phyloP scores from a whole-genome alignment of 2,888 invertebrate species.

The Acleris emargana region DNA sequence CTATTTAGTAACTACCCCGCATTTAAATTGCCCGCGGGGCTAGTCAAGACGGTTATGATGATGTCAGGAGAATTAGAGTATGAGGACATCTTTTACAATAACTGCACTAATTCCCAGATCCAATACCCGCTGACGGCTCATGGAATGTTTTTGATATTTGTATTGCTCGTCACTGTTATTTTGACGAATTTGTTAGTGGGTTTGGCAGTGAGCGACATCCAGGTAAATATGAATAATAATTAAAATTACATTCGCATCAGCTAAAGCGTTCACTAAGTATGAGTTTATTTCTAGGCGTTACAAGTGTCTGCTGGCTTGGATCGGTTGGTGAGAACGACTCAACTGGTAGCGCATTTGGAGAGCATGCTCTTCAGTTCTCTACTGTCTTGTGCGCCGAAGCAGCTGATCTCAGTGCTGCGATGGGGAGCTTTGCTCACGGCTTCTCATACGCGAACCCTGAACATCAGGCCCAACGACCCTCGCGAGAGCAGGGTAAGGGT shows the following conservation, averaged over 20 bases:
- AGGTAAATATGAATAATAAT: conserved; percentile 61
- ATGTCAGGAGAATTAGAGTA: conserved; percentile 95
- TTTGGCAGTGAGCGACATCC: conserved; percentile 93
- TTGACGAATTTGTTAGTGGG: conserved; percentile 93
- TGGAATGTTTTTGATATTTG: conserved; percentile 89
- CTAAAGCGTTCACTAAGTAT: not conserved
- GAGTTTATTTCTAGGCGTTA: conserved; percentile 81
- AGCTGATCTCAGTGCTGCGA: conserved; percentile 86
- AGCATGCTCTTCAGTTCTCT: conserved; percentile 92
- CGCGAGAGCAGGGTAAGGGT: conserved; percentile 87
- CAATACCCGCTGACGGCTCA: conserved; percentile 90
- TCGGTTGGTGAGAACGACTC: conserved; percentile 91
- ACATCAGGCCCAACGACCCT: conserved; percentile 92
- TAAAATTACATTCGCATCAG: not conserved
- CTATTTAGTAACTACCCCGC: conserved; percentile 90
- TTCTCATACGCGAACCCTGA: conserved; percentile 88
- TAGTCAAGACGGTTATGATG: conserved; percentile 93
- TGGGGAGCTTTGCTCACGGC: conserved; percentile 90
- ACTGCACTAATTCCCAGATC: conserved; percentile 74
- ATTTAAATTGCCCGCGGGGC: conserved; percentile 86
- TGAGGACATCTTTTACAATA: conserved; percentile 91
- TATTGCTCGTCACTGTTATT: conserved; percentile 91
- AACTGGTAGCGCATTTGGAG: conserved; percentile 91
- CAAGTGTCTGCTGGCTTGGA: conserved; percentile 92
- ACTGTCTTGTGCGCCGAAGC: conserved; percentile 86